Percentiles rank a stretch among this genome's conserved stretches.
phyloP scores from a whole-genome alignment of 1,140 invertebrate genomes.

The Physella acuta region DNA sequence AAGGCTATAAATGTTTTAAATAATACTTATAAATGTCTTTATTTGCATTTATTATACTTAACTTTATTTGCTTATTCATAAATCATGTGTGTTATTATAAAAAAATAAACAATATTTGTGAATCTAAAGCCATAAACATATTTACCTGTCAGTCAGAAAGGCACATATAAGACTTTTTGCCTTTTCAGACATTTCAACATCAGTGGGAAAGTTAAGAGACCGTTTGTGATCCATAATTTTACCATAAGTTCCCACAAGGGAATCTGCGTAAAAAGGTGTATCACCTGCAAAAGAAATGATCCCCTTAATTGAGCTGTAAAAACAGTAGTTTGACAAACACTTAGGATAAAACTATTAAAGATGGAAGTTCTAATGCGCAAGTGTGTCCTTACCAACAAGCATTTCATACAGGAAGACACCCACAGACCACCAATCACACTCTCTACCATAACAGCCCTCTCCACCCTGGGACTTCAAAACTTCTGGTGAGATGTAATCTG shows the following conservation, averaged over 20 bases:
- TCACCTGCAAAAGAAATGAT: conserved; percentile 69
- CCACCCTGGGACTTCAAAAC: conserved; percentile 95
- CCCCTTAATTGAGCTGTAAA: neutral
- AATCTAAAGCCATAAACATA: too few species aligned
- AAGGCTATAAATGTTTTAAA: neutral
- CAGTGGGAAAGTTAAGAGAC: conserved; percentile 90
- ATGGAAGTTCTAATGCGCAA: too few species aligned
- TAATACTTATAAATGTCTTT: neutral
- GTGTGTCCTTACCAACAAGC: conserved; percentile 78
- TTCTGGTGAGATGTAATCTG: conserved; percentile 99
- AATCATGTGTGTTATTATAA: too few species aligned
- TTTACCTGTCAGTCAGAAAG: conserved; percentile 84
- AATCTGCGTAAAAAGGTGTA: conserved; percentile 98
- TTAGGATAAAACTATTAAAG: too few species aligned
- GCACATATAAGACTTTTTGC: conserved; percentile 91
- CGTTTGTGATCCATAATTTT: conserved; percentile 99
- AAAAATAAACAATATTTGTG: too few species aligned
- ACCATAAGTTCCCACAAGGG: conserved; percentile 94
- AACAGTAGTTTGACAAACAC: too few species aligned
- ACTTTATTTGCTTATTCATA: too few species aligned
- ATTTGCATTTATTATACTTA: neutral
- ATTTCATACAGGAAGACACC: conserved; percentile 99
- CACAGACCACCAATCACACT: conserved; percentile 99
- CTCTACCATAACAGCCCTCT: conserved; percentile 82
- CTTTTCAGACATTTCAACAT: conserved; percentile 86